Evolutionary conservation across 2,113 vertebrate genomes (phyloP), one percentile per base, ranked within the genome.

Genomic region (Trogon surrucura): DNA sequence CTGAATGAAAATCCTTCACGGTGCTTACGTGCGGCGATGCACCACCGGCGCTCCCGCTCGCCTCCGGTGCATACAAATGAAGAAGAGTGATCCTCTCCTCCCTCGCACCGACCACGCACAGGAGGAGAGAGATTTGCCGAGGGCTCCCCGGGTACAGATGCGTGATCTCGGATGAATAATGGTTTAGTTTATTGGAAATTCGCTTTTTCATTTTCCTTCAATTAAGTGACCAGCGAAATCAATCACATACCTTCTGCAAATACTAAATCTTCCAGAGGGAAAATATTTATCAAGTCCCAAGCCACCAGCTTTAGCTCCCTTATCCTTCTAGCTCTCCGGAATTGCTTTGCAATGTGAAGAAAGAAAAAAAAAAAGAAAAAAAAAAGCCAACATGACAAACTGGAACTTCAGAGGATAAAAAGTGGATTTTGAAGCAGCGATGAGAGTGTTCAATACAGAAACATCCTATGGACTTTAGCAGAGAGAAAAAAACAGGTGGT

Each of bases 121-220:
- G 1, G 3, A 85, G 67, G 41, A 80, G 79, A 61, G 84, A 72
- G 85, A 80, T 89, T 75, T 66, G 92, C 96, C 84, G 90, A 94
- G 96, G 95, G 93, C 88, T 97, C 86, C 83, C 93, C 48, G 93
- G 95, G 51, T 84, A 89, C 32, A 32, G 95, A 79, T 84, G 91
- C 74, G 77, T 80, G 88, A 96, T 88, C 95, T 89, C 2, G 4
- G 83, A 84, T 97, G 97, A 98, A 69, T 97, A 97, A 98, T 97
- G 97, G 93, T 92, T 96, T 91, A n/a, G 93, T 93, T 98, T 98
- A 98, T 97, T 97, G 96, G 96, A 98, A 97, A 98, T 96, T 97
- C 96, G 48, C 96, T 98, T 97, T 41, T 98, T 97, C 97, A 97
- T 98, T 98, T 97, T 97, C 50, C 97, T 97, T 98, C 98, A 98